These are phyloP conservation scores for Acanthopleura granulata DNA, from an alignment of 2,888 invertebrate species.

Conservation along the genomic window DNA sequence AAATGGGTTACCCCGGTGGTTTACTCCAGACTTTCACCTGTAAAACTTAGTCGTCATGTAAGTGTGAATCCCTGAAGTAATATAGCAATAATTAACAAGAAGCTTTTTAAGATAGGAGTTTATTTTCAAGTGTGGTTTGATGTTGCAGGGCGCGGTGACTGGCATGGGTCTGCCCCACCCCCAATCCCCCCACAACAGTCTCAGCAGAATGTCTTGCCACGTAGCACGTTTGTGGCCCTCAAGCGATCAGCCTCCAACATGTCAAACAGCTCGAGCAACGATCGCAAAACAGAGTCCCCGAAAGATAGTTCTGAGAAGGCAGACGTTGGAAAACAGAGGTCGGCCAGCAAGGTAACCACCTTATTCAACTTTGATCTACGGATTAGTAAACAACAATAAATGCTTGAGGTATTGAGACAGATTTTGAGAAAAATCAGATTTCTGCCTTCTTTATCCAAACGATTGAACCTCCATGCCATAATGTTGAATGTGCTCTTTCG, in stretches of 20 bases:
- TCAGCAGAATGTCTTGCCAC: conserved; percentile 62
- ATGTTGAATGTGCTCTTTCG: no score
- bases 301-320: conserved; percentile 47
- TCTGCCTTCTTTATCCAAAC: background rate
- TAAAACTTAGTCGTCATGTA: no score
- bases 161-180: conserved; percentile 59
- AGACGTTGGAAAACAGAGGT: background rate
- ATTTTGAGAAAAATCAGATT: background rate
- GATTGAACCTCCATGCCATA: no score
- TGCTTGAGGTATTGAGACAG: no score
- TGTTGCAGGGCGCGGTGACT: conserved; percentile 55
- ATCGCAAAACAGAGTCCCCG: conserved; percentile 59
- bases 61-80: no score
- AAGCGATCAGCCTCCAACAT: conserved; percentile 67
- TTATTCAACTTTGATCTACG: background rate
- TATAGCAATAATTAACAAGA: no score
- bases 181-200: conserved; percentile 67
- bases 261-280: conserved; percentile 55
- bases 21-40: no score
- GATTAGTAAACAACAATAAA: background rate
- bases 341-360: conserved; percentile 17
- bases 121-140: background rate
- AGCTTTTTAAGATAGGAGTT: no score
- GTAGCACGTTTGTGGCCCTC: conserved; percentile 67
- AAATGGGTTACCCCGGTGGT: no score